Conservation (phyloP, 92 coral and sea anemone genomes). For the Epizoanthus fatuus region DNA sequence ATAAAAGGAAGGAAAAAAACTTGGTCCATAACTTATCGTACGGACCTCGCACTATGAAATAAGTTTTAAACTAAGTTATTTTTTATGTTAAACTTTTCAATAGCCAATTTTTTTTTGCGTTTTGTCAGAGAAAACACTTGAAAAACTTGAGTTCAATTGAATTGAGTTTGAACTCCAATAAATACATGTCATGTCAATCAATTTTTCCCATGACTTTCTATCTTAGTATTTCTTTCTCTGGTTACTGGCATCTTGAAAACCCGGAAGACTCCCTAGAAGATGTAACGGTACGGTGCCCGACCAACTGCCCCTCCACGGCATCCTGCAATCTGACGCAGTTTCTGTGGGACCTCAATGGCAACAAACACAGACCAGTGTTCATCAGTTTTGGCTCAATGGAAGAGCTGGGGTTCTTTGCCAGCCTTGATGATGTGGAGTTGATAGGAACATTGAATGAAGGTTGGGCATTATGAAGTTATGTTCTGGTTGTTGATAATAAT, state of each 20-base stretch:
- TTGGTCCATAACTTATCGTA: too few relatives aligned
- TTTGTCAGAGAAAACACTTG: neutral
- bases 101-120: too few relatives aligned
- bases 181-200: too few relatives aligned
- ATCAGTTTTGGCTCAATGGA: constrained; percentile 96
- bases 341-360: constrained; percentile 49
- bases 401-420: constrained; percentile 87
- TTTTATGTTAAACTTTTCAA: too few relatives aligned
- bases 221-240: constrained; percentile 74
- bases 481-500: too few relatives aligned
- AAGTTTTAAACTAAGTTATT: too few relatives aligned
- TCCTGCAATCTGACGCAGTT: constrained; percentile 66
- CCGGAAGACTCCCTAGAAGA: constrained; percentile 73
- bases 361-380: constrained; percentile 77
- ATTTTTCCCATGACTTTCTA: neutral
- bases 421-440: constrained; percentile 87
- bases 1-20: too few relatives aligned
- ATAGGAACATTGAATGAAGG: constrained; percentile 88
- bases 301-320: constrained; percentile 43
- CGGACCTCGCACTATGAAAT: too few relatives aligned
- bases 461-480: neutral
- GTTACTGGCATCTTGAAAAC: constrained; percentile 82
- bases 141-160: neutral
- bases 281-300: constrained; percentile 76
- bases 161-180: neutral